Conservation (phyloP, 1,140 invertebrate genomes). For the Leguminivora glycinivorella region DNA sequence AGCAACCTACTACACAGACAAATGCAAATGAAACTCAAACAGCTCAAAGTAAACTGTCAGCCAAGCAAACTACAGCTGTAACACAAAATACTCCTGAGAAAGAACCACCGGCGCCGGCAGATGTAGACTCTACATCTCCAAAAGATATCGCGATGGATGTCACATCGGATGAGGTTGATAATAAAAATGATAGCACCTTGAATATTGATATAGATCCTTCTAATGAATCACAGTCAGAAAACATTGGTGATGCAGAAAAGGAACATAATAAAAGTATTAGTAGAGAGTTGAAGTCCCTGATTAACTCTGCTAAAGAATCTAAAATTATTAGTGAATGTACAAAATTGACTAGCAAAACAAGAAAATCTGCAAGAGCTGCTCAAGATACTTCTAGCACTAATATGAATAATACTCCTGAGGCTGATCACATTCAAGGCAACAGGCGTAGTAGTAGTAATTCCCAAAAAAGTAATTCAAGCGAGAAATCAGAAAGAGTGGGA, state of each 20-base stretch:
- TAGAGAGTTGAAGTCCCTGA: constrained; percentile 72
- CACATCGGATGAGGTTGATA: constrained; percentile 6
- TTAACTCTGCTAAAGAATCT: constrained; percentile 75
- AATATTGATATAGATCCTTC: constrained; percentile 48
- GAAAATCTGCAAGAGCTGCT: constrained; percentile 61
- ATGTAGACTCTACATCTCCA: constrained; percentile 18
- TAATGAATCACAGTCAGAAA: constrained; percentile 55
- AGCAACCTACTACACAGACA: constrained; percentile 6
- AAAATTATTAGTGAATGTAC: constrained; percentile 77
- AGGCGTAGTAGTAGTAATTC: constrained; percentile 67
- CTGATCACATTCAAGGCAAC: constrained; percentile 51
- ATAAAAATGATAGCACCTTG: constrained; percentile 31
- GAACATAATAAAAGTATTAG: constrained; percentile 69
- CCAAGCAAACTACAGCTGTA: background rate
- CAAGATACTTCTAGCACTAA: constrained; percentile 54
- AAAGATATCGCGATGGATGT: background rate
- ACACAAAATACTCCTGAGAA: background rate
- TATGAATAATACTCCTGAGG: constrained; percentile 50
- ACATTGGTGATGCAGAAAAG: constrained; percentile 57
- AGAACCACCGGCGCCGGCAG: background rate
- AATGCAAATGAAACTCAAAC: constrained; percentile 3
- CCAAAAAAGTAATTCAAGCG: constrained; percentile 63
- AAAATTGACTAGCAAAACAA: constrained; percentile 69
- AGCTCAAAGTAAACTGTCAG: background rate
- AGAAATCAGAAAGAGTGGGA: constrained; percentile 58